These are phyloP conservation scores for Euborellia annulipes DNA, from an alignment of 1,140 invertebrate species.

Conservation along the genomic window DNA sequence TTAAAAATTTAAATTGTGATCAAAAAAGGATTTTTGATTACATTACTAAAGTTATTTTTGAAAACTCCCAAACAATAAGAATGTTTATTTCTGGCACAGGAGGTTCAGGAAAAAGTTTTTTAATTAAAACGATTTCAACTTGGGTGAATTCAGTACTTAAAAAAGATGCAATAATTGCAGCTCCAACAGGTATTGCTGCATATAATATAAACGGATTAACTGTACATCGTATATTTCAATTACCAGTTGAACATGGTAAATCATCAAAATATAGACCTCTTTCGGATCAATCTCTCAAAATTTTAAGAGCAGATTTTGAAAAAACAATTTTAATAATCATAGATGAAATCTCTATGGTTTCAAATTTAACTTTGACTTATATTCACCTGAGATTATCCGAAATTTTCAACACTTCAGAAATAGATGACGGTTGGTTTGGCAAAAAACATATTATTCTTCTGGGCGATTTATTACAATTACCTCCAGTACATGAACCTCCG, in stretches of 20 bases:
- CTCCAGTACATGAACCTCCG: constrained; percentile 18
- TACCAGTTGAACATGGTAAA: too few species aligned
- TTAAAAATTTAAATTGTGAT: not conserved
- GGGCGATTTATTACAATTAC: constrained; percentile 23
- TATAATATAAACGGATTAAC: constrained; percentile 19
- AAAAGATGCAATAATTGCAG: constrained; percentile 14
- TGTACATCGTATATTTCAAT: constrained; percentile 17
- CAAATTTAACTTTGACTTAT: constrained; percentile 16
- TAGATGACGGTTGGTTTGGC: too few species aligned
- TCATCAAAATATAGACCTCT: constrained; percentile 18
- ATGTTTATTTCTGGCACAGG: too few species aligned
- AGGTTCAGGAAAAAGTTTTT: too few species aligned
- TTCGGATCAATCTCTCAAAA: constrained; percentile 21
- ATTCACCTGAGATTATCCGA: not conserved
- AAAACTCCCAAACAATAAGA: too few species aligned
- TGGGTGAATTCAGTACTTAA: too few species aligned
- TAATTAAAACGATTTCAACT: too few species aligned
- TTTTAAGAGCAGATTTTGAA: too few species aligned
- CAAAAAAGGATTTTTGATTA: not conserved
- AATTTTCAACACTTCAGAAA: constrained; percentile 1
- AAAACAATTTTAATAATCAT: too few species aligned
- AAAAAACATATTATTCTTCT: too few species aligned
- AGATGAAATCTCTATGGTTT: constrained; percentile 25
- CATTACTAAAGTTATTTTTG: not conserved
- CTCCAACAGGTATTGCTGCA: constrained; percentile 19